Percentiles rank a stretch among this genome's conserved stretches.
Evolutionary conservation across 2,113 vertebrate species (phyloP).

Genomic region (Irena cyanogastra): DNA sequence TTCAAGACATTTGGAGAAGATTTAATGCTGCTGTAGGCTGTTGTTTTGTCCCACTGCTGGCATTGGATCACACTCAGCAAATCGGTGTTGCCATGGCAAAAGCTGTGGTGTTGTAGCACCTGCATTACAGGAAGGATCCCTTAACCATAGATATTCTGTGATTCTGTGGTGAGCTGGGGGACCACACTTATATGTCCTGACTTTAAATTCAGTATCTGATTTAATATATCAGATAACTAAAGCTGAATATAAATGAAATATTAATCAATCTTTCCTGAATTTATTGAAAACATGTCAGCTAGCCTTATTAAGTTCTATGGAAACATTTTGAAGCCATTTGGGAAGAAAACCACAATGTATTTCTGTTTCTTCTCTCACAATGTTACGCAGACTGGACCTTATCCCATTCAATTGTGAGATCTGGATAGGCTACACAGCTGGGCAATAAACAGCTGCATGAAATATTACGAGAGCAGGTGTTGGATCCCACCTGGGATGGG

Average conservation of each 20-base stretch:
- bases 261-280: background rate
- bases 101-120: rapidly evolving
- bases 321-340: background rate
- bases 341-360: background rate
- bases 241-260: background rate
- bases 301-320: background rate
- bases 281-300: background rate
- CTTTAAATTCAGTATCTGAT: background rate
- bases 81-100: background rate
- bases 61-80: rapidly evolving
- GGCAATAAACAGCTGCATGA: background rate
- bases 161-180: background rate
- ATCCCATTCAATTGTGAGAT: background rate
- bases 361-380: background rate
- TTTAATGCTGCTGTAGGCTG: background rate
- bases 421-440: background rate
- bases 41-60: background rate
- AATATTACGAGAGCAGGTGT: background rate
- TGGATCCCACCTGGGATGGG: background rate
- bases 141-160: background rate
- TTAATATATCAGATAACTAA: background rate
- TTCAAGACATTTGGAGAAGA: background rate
- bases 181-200: background rate
- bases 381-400: background rate
- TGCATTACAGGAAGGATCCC: background rate